These are phyloP conservation scores for Aphis craccivora DNA, from an alignment of 1,140 invertebrate species.

Conservation along the genomic window DNA sequence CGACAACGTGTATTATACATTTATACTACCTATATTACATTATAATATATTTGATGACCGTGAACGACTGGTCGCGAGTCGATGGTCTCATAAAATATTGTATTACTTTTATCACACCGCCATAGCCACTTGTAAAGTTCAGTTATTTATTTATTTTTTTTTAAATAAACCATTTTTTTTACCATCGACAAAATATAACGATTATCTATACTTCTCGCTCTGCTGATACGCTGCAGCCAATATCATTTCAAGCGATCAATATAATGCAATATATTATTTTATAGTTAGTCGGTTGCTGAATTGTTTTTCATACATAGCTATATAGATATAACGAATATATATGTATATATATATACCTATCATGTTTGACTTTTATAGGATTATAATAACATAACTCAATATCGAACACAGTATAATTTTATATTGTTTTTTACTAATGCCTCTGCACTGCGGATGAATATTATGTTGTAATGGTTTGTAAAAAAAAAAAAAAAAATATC, in stretches of 20 bases:
- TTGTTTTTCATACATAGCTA: not conserved
- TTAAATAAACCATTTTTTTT: not conserved
- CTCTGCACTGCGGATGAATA: not conserved
- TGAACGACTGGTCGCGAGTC: not conserved
- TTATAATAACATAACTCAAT: slow-evolving; percentile 3
- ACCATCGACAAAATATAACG: not conserved
- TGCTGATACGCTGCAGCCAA: too few species aligned
- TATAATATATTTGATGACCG: not conserved
- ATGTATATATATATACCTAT: too few species aligned
- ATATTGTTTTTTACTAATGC: not conserved
- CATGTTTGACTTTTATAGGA: not conserved
- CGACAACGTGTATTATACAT: not conserved
- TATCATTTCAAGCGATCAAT: not conserved
- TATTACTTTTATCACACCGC: not conserved
- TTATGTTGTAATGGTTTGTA: not conserved
- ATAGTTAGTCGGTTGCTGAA: not conserved
- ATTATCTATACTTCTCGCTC: not conserved
- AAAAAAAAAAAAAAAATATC: not conserved
- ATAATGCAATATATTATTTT: not conserved
- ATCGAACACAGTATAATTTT: not conserved
- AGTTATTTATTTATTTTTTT: not conserved
- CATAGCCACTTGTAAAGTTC: not conserved
- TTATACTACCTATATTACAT: too few species aligned
- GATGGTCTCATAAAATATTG: not conserved
- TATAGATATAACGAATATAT: not conserved